These are phyloP conservation scores for Kryptolebias ocellatus DNA, from an alignment of 2,797 vertebrate genomes.

Conservation along the genomic window DNA sequence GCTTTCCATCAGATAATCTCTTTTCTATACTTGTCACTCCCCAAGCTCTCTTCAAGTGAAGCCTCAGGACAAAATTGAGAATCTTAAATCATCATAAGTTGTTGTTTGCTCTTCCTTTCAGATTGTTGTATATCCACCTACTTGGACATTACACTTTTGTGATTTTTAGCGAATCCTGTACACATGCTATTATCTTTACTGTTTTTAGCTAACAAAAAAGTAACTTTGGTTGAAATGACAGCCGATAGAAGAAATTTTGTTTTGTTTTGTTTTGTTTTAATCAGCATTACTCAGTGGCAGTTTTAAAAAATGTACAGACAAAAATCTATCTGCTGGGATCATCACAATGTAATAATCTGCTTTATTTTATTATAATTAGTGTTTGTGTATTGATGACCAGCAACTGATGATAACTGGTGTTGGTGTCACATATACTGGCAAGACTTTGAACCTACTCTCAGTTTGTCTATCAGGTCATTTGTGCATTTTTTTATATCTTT, in stretches of 20 bases:
- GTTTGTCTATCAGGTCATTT: constrained; percentile 12
- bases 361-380: background rate
- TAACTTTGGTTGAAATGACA: too few relatives aligned
- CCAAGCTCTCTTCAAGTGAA: background rate
- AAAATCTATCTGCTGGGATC: background rate
- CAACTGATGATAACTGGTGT: background rate
- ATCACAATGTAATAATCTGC: background rate
- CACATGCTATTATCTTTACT: too few relatives aligned
- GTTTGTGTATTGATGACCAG: background rate
- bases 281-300: background rate
- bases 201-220: too few relatives aligned
- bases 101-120: background rate
- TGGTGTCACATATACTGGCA: constrained; percentile 8
- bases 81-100: background rate
- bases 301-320: background rate
- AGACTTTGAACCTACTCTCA: constrained; percentile 26
- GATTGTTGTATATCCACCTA: background rate
- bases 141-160: background rate
- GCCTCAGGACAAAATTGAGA: background rate
- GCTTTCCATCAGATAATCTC: background rate
- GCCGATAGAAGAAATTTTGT: background rate
- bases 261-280: background rate
- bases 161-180: background rate
- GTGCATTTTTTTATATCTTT: constrained; percentile 20
- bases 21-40: constrained; percentile 5